Conservation (phyloP, 2,113 vertebrate genomes). For the Eulacestoma nigropectus region DNA sequence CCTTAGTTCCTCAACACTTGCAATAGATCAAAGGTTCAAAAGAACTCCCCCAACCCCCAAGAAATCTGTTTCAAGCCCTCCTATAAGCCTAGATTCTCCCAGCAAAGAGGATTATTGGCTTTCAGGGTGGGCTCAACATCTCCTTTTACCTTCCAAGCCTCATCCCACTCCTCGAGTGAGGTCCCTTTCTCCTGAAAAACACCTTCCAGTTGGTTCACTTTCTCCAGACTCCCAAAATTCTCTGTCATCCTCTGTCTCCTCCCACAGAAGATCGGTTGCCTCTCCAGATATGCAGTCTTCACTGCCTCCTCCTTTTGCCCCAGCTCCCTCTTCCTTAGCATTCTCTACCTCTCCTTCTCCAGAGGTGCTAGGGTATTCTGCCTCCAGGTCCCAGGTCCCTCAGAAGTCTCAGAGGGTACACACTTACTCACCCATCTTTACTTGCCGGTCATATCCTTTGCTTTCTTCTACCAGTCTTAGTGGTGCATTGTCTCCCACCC, state of each 20-base stretch:
- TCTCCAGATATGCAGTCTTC: not conserved
- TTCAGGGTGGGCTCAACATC: not conserved
- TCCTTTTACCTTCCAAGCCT: not conserved
- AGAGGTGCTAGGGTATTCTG: not conserved
- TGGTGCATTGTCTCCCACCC: not conserved
- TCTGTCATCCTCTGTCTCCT: not conserved
- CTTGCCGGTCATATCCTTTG: constrained; percentile 42
- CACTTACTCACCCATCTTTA: constrained; percentile 41
- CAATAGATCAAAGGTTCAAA: constrained; percentile 67
- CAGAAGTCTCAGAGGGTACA: constrained; percentile 43
- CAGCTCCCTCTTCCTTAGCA: constrained; percentile 13
- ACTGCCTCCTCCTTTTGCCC: not conserved
- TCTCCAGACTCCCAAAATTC: not conserved
- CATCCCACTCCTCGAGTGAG: not conserved
- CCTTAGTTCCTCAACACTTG: constrained; percentile 61
- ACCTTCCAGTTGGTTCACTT: not conserved
- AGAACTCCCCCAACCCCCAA: constrained; percentile 39
- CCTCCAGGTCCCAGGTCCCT: not conserved
- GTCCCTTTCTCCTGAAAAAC: constrained; percentile 18
- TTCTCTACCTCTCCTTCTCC: not conserved
- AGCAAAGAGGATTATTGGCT: constrained; percentile 10
- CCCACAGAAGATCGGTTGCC: not conserved
- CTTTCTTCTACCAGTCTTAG: constrained; percentile 6
- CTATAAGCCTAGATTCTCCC: constrained; percentile 18
- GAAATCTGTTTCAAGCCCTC: constrained; percentile 65